Base-by-base conservation (phyloP, 2,113 vertebrate species). In the Hystrix brachyura region DNA sequence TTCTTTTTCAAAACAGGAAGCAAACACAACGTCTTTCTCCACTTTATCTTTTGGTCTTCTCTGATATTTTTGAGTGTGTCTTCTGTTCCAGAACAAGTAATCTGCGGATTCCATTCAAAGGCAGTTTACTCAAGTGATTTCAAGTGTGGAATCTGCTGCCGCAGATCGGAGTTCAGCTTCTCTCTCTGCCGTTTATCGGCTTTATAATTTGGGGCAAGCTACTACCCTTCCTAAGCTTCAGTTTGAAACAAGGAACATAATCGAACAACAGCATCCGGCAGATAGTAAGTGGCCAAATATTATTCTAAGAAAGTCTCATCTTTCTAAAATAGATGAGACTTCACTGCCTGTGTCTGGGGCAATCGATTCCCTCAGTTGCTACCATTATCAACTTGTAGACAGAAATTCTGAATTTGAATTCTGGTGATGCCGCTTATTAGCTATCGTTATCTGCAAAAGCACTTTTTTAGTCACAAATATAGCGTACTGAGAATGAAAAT, bases 91-190 rank as follows among this genome's bases (percentile, higher is more conserved):
- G 53, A 80, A 96, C 90, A 95, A 94, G 72, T 87, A 96, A 80
- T 74, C 71, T 95, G 51, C 55, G 89, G 89, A 96, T 90, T 93
- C 79, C 27, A 80, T 81, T 95, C 59, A 67, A 92, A 87, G 71
- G 69, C 74, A 91, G 62, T 92, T 89, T 91, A 93, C 2, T 86
- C 51, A 93, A 96, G 74, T 87, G 57, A 95, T 67, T 91, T 92
- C 83, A 67, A 93, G 48, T 88, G 91, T 29, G 53, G 78, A 82
- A 38, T 92, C 76, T 94, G 60, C 55, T 91, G 65, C 94, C 82
- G 89, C 34, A 96, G 60, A 96, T 60, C 62, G 60, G 43, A 82
- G 62, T 95, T 94, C 87, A 95, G 87, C 87, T 95, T 71, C 51
- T 96, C n/a, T 9, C 65, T 96, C 51, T 95, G 21, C 67, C 55